These are phyloP conservation scores for Pemphigus obesinymphae DNA, from an alignment of 1,140 invertebrate species.

Conservation along the genomic window DNA sequence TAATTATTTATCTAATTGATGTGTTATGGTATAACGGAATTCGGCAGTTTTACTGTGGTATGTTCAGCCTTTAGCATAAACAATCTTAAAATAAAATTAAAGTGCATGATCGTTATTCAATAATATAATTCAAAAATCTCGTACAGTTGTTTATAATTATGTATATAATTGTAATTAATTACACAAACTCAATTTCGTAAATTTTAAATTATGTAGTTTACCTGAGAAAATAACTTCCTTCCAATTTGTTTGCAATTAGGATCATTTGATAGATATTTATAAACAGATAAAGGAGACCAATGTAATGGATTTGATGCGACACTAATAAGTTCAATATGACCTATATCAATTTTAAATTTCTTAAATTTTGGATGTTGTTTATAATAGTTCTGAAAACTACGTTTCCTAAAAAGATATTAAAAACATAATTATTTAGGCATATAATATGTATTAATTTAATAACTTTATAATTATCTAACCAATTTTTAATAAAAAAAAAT, in stretches of 20 bases:
- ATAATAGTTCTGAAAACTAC: conserved; percentile 8
- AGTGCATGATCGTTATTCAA: too few species aligned
- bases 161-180: too few species aligned
- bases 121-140: too few species aligned
- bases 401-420: background rate
- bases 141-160: too few species aligned
- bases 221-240: background rate
- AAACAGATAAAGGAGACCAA: conserved; percentile 1
- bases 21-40: too few species aligned
- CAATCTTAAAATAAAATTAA: too few species aligned
- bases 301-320: conserved; percentile 6
- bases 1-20: too few species aligned
- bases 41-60: too few species aligned
- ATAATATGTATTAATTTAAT: background rate
- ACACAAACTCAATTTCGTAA: too few species aligned
- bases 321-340: background rate
- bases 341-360: background rate
- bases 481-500: background rate
- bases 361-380: background rate
- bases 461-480: background rate
- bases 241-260: background rate
- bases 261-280: background rate
- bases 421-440: background rate
- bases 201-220: too few species aligned
- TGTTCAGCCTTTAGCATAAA: too few species aligned